Base-by-base conservation (phyloP, 2,797 vertebrate genomes). In the Alectoris magna region DNA sequence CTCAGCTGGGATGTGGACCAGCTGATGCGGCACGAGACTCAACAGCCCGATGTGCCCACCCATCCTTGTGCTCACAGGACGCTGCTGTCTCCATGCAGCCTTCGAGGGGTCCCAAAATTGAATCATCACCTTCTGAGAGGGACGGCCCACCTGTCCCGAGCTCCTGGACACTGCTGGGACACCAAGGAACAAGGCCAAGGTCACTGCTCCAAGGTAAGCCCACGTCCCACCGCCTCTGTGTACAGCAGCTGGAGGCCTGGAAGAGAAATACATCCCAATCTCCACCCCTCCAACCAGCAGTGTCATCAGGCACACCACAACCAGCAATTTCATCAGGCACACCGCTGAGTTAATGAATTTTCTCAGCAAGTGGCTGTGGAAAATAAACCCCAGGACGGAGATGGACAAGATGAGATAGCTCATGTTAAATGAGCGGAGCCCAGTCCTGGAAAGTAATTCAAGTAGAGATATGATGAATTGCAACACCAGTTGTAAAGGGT, bases 371-470 rank as follows among this genome's bases (percentile, higher is more conserved):
- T 2, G 66, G 62, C 79, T 29, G 29, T 51, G 85, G 51, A 76
- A 94, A 72, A 92, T 41, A 48, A 91, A 94, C 67, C 59, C 76
- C 1, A 0, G 36, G 18, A 8, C 2, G n/a, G 76, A 87, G 89
- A 92, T 44, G 74, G 92, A 84, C 71, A 63, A 63, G 63, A 86
- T 18, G 91, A 87, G 94, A 59, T 23, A 53, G 51, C 23, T 44
- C 64, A 49, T 26, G 48, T 89, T 5, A 62, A 83, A 78, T 39
- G 73, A 51, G 77, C 36, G 46, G 56, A 78, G 62, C 46, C 12
- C 0, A 2, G 31, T 53, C 66, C 69, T 66, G 88, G 59, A 59
- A 93, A 36, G 75, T 43, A 43, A 91, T 70, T 77, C 67, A 55
- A 72, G 76, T 14, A 66, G 79, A 75, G 70, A 8, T 1, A 39